Evolutionary conservation across 2,797 vertebrate species (phyloP), one percentile per base, ranked within the genome.

Genomic region (Atherinosoma microstoma): DNA sequence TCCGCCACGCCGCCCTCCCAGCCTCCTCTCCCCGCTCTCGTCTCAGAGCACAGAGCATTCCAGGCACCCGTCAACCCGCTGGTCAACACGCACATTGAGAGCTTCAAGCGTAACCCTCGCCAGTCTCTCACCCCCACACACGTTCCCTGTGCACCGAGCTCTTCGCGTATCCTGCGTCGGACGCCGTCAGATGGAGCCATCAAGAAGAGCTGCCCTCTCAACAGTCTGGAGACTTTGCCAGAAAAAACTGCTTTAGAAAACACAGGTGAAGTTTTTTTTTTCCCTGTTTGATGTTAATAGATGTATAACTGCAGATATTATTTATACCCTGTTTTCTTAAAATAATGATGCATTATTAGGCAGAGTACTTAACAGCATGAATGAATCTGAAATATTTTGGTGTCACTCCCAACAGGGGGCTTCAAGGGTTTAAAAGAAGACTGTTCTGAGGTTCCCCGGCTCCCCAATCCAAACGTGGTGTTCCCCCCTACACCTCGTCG

Each of bases 111-210:
- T 36, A 95, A 98, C 90, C 97, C 97, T 16, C 95, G 95, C 9
- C 98, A 99, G 85, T 99, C 98, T 29, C 94, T 99, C 73, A 99
- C 98, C 5, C 98, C 98, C 78, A 99, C 98, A 6, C 98, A 99
- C 0, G 91, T 98, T 49, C 97, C 97, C 0, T 88, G 93, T 1
- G 94, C 94, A 10, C 90, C 95, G 1, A 93, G 94, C 10, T 70
- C 90, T 2, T 90, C 93, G 3, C 95, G 93, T 0, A 83, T 89
- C 70, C 94, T 99, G 67, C 95, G 96, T 3, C 94, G 98, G 16
- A 99, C 97, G 1, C 98, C 98, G 32, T 99, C 98, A 0, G 98
- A 99, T 20, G 97, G 97, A 20, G 97, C 97, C 72, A 97, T 99
- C 86, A 97, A 97, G 93, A 95, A 92, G 24, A 91, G 88, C 67